Percentiles rank a stretch among this genome's conserved stretches.
These are phyloP conservation scores for Eubucco bourcierii DNA, from an alignment of 2,113 vertebrate species.

Conservation along the genomic window DNA sequence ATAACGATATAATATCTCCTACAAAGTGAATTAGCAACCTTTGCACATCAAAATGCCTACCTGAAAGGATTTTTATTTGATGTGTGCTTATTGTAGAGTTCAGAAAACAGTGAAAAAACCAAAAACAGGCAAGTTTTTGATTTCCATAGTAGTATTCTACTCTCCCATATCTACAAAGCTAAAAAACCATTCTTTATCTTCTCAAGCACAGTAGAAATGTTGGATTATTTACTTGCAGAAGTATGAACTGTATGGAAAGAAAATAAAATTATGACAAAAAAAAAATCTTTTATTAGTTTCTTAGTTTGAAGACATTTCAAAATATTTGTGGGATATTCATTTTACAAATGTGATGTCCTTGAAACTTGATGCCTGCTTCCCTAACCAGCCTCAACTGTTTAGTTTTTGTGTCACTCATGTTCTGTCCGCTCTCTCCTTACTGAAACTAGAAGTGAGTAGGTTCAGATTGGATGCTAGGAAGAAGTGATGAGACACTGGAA, in stretches of 20 bases:
- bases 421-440: neutral
- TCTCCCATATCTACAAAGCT: neutral
- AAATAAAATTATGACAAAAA: neutral
- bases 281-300: neutral
- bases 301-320: slow-evolving; percentile 7
- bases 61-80: neutral
- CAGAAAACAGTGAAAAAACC: neutral
- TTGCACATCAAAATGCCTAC: neutral
- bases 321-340: slow-evolving; percentile 30
- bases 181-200: slow-evolving; percentile 36
- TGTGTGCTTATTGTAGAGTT: neutral
- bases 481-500: too few relatives aligned
- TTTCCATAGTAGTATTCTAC: neutral
- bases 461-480: too few relatives aligned
- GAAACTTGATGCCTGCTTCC: neutral
- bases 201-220: slow-evolving; percentile 8
- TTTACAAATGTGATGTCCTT: slow-evolving; percentile 30
- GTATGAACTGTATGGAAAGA: neutral
- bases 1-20: neutral
- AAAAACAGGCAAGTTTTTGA: neutral
- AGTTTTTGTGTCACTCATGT: slow-evolving; percentile 8
- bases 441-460: neutral
- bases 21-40: slow-evolving; percentile 7
- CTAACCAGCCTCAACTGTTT: slow-evolving; percentile 1
- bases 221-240: slow-evolving; percentile 50